phyloP scores from a whole-genome alignment of 2,888 invertebrate genomes.

The Azorinus chamasolen region DNA sequence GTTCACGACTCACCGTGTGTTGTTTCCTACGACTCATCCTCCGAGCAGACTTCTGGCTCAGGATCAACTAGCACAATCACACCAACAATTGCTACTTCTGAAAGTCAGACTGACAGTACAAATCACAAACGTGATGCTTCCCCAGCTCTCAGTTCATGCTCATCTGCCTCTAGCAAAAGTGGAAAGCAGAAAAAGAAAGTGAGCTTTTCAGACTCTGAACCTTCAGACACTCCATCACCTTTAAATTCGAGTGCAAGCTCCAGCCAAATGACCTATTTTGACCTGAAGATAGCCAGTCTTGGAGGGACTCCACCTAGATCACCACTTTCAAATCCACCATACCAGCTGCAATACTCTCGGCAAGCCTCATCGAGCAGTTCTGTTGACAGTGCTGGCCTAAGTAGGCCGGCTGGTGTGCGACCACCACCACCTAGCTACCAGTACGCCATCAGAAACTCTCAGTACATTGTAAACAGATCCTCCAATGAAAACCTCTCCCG shows the following conservation, averaged over 20 bases:
- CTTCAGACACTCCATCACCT: constrained; percentile 63
- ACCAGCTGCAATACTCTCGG: constrained; percentile 30
- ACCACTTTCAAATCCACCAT: constrained; percentile 7
- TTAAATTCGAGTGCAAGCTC: constrained; percentile 56
- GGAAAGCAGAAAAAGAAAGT: constrained; percentile 73
- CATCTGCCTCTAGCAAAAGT: constrained; percentile 60
- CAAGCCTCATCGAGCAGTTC: constrained; percentile 50
- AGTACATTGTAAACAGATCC: constrained; percentile 14
- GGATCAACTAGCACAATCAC: constrained; percentile 49
- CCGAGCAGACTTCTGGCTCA: constrained; percentile 54
- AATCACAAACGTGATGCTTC: constrained; percentile 54
- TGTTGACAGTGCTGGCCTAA: constrained; percentile 41
- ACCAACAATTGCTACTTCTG: constrained; percentile 46
- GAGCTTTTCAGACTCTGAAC: constrained; percentile 77
- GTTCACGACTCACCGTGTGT: constrained; percentile 49
- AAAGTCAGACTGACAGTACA: constrained; percentile 27
- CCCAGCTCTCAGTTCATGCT: constrained; percentile 63
- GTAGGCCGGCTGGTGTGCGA: constrained; percentile 10
- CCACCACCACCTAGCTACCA: constrained; percentile 62
- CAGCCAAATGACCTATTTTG: constrained; percentile 55
- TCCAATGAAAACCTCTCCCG: background rate
- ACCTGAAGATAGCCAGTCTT: constrained; percentile 35
- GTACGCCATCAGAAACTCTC: constrained; percentile 58
- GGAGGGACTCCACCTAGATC: constrained; percentile 16
- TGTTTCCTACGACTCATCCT: constrained; percentile 50